Conservation (phyloP, 2,113 vertebrate genomes). For the Tinamus guttatus region DNA sequence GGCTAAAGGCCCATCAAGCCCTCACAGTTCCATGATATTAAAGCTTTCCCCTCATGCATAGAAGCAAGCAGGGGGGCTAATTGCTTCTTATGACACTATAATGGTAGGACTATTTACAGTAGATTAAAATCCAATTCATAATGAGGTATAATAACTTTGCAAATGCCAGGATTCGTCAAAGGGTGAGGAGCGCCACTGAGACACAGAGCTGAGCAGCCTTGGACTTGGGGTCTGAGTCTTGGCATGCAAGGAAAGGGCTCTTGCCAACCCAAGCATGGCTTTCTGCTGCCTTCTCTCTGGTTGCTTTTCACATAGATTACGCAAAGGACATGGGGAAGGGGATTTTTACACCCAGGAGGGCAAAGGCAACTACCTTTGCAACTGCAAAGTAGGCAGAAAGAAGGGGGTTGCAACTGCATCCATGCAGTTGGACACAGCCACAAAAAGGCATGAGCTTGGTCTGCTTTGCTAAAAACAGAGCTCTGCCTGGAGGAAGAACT, state of each 20-base stretch:
- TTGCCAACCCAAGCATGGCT: rapidly evolving
- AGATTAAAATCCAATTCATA: conserved; percentile 82
- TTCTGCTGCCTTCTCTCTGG: neutral
- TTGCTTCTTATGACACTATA: conserved; percentile 79
- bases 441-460: neutral
- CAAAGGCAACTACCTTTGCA: rapidly evolving
- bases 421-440: rapidly evolving
- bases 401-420: neutral
- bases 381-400: neutral
- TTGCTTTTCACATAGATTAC: neutral
- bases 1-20: conserved; percentile 58
- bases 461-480: rapidly evolving
- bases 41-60: conserved; percentile 62
- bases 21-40: conserved; percentile 44
- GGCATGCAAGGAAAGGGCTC: rapidly evolving
- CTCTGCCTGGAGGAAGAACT: neutral
- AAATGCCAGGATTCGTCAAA: conserved; percentile 63
- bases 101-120: conserved; percentile 78
- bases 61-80: conserved; percentile 72
- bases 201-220: neutral
- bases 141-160: conserved; percentile 70
- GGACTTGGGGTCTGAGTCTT: neutral
- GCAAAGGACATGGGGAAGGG: neutral
- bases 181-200: neutral
- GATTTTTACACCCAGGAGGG: rapidly evolving